Percentiles rank a stretch among this genome's conserved stretches.
phyloP scores from a whole-genome alignment of 2,888 invertebrate genomes.

The Lysandra bellargus region DNA sequence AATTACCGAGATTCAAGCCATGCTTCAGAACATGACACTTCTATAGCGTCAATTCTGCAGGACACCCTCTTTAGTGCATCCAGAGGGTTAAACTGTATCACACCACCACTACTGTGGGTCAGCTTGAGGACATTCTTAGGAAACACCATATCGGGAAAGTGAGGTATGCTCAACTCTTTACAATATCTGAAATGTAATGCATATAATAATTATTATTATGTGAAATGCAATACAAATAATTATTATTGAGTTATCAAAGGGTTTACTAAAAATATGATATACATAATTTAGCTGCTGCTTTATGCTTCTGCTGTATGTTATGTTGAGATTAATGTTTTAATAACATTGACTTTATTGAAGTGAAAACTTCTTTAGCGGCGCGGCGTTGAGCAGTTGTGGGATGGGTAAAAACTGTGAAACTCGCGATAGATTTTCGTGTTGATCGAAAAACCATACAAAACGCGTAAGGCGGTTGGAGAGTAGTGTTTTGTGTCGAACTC shows the following conservation, averaged over 20 bases:
- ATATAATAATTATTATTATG: constrained; percentile 34
- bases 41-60: constrained; percentile 85
- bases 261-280: no score
- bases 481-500: no score
- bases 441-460: no score
- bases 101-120: constrained; percentile 84
- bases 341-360: no score
- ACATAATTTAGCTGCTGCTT: no score
- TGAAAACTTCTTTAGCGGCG: no score
- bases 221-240: constrained; percentile 32
- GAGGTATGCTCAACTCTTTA: constrained; percentile 88
- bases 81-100: constrained; percentile 91
- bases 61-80: constrained; percentile 93
- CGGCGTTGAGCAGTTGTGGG: no score
- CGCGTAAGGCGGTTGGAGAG: no score
- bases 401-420: no score
- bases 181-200: constrained; percentile 81
- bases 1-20: constrained; percentile 93
- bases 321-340: not conserved
- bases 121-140: constrained; percentile 91
- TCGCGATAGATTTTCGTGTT: no score
- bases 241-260: constrained; percentile 25
- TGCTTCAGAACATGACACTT: constrained; percentile 93
- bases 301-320: not conserved
- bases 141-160: constrained; percentile 99